A percentile compares a stretch with the other conserved stretches of the same genome.
phyloP scores from a whole-genome alignment of 1,140 invertebrate genomes.

The Bilobella aurantiaca region DNA sequence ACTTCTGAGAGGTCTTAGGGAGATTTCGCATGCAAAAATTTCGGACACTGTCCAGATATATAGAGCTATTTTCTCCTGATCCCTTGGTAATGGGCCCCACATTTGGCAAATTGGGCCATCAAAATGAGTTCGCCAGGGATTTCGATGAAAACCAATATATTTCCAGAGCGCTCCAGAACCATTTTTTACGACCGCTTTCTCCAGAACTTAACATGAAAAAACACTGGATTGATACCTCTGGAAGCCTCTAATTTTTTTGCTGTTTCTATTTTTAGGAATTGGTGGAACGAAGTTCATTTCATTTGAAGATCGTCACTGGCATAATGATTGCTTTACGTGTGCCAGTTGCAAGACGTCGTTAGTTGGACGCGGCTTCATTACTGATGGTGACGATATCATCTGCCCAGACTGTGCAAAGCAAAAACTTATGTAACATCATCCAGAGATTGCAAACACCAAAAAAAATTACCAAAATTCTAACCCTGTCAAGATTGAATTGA shows the following conservation, averaged over 20 bases:
- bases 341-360: conserved; percentile 86
- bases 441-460: background rate
- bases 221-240: background rate
- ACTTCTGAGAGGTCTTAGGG: background rate
- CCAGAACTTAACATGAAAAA: background rate
- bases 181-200: background rate
- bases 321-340: conserved; percentile 99
- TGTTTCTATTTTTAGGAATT: conserved; percentile 58
- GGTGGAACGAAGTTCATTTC: conserved; percentile 98
- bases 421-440: conserved; percentile 67
- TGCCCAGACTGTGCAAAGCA: conserved; percentile 98
- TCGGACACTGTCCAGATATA: background rate
- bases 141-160: background rate
- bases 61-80: background rate
- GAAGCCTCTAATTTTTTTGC: background rate
- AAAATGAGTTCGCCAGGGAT: background rate
- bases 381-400: conserved; percentile 90
- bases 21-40: background rate
- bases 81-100: background rate
- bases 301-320: conserved; percentile 99
- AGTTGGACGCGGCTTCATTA: conserved; percentile 97
- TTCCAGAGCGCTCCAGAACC: background rate
- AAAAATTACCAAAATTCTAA: too few relatives aligned
- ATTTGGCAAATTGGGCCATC: background rate
- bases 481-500: too few relatives aligned